phyloP scores from a whole-genome alignment of 1,140 invertebrate species.

The Micrasema longulum region DNA sequence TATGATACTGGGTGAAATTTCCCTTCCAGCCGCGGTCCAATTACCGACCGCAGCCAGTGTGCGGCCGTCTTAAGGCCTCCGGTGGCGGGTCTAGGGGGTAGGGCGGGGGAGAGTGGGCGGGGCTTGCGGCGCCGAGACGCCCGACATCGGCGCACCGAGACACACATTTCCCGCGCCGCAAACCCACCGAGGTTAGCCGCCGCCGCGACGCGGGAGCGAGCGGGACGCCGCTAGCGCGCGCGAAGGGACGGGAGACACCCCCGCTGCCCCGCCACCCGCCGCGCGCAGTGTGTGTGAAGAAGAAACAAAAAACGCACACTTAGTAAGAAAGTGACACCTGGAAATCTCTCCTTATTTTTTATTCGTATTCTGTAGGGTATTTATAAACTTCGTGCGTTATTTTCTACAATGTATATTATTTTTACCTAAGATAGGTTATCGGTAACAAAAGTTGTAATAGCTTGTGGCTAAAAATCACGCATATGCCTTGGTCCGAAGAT shows the following conservation, averaged over 20 bases:
- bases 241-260: neutral
- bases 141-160: conserved; percentile 54
- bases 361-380: too few relatives aligned
- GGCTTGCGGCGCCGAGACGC: conserved; percentile 33
- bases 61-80: conserved; percentile 39
- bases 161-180: conserved; percentile 54
- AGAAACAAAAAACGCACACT: conserved; percentile 1
- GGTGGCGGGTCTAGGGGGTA: conserved; percentile 2
- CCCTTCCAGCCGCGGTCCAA: conserved; percentile 27
- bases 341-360: neutral
- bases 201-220: conserved; percentile 37
- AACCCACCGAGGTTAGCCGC: conserved; percentile 54
- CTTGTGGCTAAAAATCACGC: too few relatives aligned
- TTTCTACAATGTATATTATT: too few relatives aligned
- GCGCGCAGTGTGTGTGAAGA: conserved; percentile 9
- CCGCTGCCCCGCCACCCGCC: neutral
- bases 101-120: conserved; percentile 37
- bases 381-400: too few relatives aligned
- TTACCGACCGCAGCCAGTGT: conserved; percentile 40
- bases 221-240: conserved; percentile 24
- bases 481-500: too few relatives aligned
- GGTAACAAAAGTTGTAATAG: too few relatives aligned
- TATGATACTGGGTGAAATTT: conserved; percentile 5
- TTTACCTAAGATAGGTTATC: too few relatives aligned
- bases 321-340: conserved; percentile 10